Percentiles rank a stretch among this genome's conserved stretches.
Evolutionary conservation across 2,113 vertebrate genomes (phyloP).

Genomic region (Gallinago jamesoni): DNA sequence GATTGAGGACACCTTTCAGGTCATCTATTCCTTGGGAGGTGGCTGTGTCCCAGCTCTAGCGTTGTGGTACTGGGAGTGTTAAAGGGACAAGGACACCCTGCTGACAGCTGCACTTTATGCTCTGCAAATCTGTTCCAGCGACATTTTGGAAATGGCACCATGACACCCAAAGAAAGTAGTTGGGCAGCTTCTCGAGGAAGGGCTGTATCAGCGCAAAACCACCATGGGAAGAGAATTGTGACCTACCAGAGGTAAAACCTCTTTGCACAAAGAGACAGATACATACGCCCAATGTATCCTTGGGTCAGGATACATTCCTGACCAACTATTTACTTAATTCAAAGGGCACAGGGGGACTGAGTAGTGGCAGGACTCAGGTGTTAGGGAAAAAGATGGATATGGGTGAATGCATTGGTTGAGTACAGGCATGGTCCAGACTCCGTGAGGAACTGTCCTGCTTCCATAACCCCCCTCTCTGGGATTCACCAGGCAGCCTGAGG

Average conservation of each 20-base stretch:
- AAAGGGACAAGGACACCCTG: not conserved
- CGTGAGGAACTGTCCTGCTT: not conserved
- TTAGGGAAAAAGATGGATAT: not conserved
- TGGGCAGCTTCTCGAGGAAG: not conserved
- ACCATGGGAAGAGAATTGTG: not conserved
- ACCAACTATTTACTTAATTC: not conserved
- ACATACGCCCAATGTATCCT: too few relatives aligned
- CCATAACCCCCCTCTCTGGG: not conserved
- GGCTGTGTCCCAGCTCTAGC: not conserved
- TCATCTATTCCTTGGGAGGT: slow-evolving; percentile 2
- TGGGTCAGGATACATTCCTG: not conserved
- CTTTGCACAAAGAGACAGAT: not conserved
- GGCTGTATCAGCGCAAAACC: not conserved
- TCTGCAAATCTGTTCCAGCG: not conserved
- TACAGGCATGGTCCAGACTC: not conserved
- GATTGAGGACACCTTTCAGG: slow-evolving; percentile 51
- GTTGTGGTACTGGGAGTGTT: not conserved
- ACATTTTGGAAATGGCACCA: not conserved
- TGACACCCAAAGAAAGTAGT: not conserved
- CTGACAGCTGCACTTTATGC: not conserved
- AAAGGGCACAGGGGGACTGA: not conserved
- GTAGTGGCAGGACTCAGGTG: not conserved
- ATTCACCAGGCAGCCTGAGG: not conserved
- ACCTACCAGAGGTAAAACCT: not conserved
- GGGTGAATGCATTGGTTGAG: not conserved